Percentiles rank a stretch among this genome's conserved stretches.
phyloP scores from a whole-genome alignment of 37 sponge, comb jelly and placozoan species.

The Agelas oroides region DNA sequence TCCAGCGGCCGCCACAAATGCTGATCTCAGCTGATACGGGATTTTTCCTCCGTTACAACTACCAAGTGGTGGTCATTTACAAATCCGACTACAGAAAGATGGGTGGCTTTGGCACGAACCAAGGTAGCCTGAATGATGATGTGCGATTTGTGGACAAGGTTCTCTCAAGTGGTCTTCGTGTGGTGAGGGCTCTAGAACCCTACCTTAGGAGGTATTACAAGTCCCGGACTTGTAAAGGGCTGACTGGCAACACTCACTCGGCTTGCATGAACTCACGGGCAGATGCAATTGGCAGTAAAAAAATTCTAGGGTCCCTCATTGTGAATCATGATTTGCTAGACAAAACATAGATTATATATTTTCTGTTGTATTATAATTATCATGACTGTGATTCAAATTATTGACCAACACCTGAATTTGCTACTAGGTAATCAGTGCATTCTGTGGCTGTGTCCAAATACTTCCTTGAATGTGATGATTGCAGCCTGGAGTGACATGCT shows the following conservation, averaged over 20 bases:
- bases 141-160: conserved; percentile 53
- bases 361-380: too few species aligned
- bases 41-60: conserved; percentile 63
- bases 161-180: conserved; percentile 15
- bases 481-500: too few species aligned
- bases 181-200: conserved; percentile 71
- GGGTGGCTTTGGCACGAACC: background rate
- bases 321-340: conserved; percentile 30
- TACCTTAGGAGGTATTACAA: conserved; percentile 32
- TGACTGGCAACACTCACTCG: conserved; percentile 8
- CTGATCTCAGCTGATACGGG: conserved; percentile 48
- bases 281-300: conserved; percentile 64
- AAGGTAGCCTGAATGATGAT: conserved; percentile 27
- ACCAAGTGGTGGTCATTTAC: conserved; percentile 57
- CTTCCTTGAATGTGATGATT: too few species aligned
- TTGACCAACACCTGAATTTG: too few species aligned
- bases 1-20: background rate
- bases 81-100: conserved; percentile 35
- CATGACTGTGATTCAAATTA: too few species aligned
- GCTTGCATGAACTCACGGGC: conserved; percentile 51
- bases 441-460: too few species aligned
- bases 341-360: background rate
- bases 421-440: too few species aligned
- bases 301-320: conserved; percentile 48
- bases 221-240: conserved; percentile 28